These are phyloP conservation scores for Melinaea marsaeus DNA, from an alignment of 2,888 invertebrate species.

Conservation along the genomic window DNA sequence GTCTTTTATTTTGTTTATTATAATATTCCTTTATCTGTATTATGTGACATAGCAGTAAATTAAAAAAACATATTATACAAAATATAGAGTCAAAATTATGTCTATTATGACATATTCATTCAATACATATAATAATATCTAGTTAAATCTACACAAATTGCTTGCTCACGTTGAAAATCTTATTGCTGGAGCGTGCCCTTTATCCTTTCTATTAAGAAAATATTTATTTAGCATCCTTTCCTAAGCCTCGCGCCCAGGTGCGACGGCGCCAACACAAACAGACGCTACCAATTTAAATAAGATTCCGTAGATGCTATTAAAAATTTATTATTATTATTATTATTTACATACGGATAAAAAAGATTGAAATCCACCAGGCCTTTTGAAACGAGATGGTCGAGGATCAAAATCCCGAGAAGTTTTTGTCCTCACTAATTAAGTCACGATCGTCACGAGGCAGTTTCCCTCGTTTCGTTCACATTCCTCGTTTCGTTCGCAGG, in stretches of 20 bases:
- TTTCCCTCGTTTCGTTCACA: slow-evolving; percentile 34
- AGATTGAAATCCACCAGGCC: not conserved
- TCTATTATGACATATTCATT: too few species aligned
- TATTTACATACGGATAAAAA: not conserved
- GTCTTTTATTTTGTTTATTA: too few species aligned
- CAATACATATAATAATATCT: not conserved
- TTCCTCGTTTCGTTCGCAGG: slow-evolving; percentile 35
- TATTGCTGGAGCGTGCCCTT: slow-evolving; percentile 67
- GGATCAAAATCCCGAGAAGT: slow-evolving; percentile 10
- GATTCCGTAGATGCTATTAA: slow-evolving; percentile 50
- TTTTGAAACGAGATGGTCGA: not conserved
- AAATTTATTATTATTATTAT: not conserved
- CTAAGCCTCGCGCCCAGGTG: slow-evolving; percentile 71
- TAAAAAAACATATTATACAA: too few species aligned
- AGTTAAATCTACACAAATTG: not conserved
- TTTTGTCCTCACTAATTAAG: slow-evolving; percentile 40
- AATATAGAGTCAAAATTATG: too few species aligned
- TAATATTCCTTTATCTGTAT: too few species aligned
- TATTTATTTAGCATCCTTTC: slow-evolving; percentile 74
- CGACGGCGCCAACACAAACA: slow-evolving; percentile 71
- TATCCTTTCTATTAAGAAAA: slow-evolving; percentile 71
- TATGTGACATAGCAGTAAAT: too few species aligned
- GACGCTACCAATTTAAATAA: slow-evolving; percentile 67
- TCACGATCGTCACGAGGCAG: slow-evolving; percentile 35
- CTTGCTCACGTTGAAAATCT: slow-evolving; percentile 55